phyloP scores from a whole-genome alignment of 2,888 invertebrate species.

The Himalopsyche anomala region DNA sequence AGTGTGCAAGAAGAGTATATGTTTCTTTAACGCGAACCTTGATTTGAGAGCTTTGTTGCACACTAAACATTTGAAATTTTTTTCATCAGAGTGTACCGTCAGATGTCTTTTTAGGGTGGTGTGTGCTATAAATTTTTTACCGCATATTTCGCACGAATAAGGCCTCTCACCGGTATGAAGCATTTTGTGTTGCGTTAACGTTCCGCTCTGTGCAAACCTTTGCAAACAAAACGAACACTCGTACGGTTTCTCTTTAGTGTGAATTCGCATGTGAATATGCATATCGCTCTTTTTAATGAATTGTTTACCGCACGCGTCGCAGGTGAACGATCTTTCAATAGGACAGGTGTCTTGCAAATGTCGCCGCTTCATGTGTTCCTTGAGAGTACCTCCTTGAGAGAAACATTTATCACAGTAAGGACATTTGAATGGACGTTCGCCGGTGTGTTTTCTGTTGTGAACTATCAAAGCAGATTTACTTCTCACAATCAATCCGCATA shows the following conservation, averaged over 20 bases:
- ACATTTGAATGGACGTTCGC: conserved; percentile 58
- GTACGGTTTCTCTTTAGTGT: conserved; percentile 74
- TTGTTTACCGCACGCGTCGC: conserved; percentile 73
- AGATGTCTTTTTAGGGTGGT: conserved; percentile 52
- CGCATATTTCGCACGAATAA: conserved; percentile 57
- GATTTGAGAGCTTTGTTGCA: conserved; percentile 58
- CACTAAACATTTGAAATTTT: conserved; percentile 59
- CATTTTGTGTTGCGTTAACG: conserved; percentile 69
- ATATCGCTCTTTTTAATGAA: conserved; percentile 71
- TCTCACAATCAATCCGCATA: conserved; percentile 51
- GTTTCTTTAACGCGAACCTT: conserved; percentile 56
- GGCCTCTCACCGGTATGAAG: conserved; percentile 68
- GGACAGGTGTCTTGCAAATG: conserved; percentile 51
- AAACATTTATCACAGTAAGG: conserved; percentile 55
- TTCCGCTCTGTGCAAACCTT: conserved; percentile 71
- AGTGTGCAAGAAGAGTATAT: conserved; percentile 68
- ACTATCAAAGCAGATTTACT: conserved; percentile 57
- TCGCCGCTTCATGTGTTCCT: conserved; percentile 53
- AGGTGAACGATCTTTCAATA: conserved; percentile 65
- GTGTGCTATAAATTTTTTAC: conserved; percentile 54
- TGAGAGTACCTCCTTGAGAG: conserved; percentile 54
- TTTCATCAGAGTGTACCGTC: conserved; percentile 58
- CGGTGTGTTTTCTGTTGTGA: conserved; percentile 60
- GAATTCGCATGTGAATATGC: conserved; percentile 71
- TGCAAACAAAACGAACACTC: conserved; percentile 70